Evolutionary conservation across 2,888 invertebrate genomes (phyloP), one percentile per base, ranked within the genome.

Genomic region (Xiphydria camelus): DNA sequence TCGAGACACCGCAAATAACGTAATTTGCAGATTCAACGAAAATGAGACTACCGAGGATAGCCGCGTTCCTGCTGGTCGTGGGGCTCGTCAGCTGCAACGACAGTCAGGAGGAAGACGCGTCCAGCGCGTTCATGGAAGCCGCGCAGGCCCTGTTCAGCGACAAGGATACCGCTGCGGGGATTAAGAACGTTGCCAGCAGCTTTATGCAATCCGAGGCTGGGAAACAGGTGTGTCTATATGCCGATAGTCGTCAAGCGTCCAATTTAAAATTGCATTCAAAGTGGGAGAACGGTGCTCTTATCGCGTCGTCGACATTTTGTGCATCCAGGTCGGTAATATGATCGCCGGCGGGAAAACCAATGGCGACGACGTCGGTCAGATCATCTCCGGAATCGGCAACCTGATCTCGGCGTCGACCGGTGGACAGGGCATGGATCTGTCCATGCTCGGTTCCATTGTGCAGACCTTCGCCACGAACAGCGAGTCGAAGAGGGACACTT

Each of bases 151-250:
- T 90, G 42, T 78, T 89, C 29, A 83, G 85, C 61, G 84, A 84
- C 61, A 83, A 84, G 61, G 61, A 78, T 22, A 61, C 71, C 6
- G 65, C 83, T 34, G 81, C 80, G 1, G 82, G 82, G 1, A 76
- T 89, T 0, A 87, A 86, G 1, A 83, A 82, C 5, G 76, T 89
- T 34, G 77, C 89, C 6, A 85, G 84, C 1, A 81, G 79, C 20
- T 78, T 90, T 35, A 82, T 89, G 80, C 86, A 88, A 57, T 82
- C 85, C 0, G 86, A 83, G 41, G 80, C 81, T 18, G 84, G 81
- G 1, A 83, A 83, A 64, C 82, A 82, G 59, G 64, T 83, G 14
- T 77, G 76, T 0, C 64, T 77, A 1, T 59, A 47, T 20, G n/a
- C n/a, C n/a, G n/a, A n/a, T n/a, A n/a, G n/a, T n/a, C n/a, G n/a